Percentiles rank a stretch among this genome's conserved stretches.
phyloP scores from a whole-genome alignment of 1,140 invertebrate genomes.

The Forficula auricularia region DNA sequence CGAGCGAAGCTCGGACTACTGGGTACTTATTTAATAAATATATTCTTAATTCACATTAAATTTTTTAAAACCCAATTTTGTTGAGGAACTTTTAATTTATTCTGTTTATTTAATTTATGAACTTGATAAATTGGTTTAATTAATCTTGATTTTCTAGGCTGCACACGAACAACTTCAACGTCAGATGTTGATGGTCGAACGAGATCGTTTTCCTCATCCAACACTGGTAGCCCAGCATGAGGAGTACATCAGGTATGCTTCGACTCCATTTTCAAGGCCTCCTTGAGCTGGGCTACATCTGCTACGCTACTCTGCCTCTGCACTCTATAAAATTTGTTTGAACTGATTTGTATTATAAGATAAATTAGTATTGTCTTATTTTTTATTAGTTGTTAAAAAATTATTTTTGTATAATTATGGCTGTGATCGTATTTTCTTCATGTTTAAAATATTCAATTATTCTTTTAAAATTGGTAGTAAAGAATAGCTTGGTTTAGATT shows the following conservation, averaged over 20 bases:
- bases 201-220: conserved; percentile 51
- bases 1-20: no score
- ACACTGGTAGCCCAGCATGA: conserved; percentile 54
- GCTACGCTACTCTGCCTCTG: background rate
- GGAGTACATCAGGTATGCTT: conserved; percentile 54
- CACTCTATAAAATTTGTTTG: background rate
- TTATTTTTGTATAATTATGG: background rate
- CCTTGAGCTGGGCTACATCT: background rate
- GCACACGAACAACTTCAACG: conserved; percentile 73
- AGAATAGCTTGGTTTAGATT: no score
- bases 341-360: background rate
- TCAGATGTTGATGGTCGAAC: conserved; percentile 57
- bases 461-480: no score
- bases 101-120: conserved; percentile 2
- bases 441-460: no score
- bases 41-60: no score
- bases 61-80: no score
- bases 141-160: conserved; percentile 28
- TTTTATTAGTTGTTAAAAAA: background rate
- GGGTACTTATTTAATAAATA: no score
- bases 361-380: background rate
- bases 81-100: no score
- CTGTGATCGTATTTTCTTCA: no score
- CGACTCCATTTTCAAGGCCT: no score
- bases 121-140: conserved; percentile 12